Evolutionary conservation across 2,113 vertebrate genomes (phyloP), one percentile per base, ranked within the genome.

Genomic region (Peucedramus taeniatus): DNA sequence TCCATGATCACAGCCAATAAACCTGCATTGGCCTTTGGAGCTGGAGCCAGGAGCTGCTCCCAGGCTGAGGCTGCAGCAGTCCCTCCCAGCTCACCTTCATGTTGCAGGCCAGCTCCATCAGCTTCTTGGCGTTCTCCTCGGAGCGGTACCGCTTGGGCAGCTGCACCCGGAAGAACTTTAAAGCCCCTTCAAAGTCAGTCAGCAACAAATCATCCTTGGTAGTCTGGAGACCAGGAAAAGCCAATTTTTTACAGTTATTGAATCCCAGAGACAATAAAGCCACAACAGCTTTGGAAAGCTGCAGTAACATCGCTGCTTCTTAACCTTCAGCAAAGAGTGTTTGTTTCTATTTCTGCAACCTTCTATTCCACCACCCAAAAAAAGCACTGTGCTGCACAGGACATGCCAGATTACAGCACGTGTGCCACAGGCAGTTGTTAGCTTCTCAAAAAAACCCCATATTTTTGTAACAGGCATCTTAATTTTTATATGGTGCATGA

Each of bases 141-240:
- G 99, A 99, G 50, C 99, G 99, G 19, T 99, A 99, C 47, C 99
- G 98, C 97, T 99, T 99, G 50, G 99, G 99, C 95, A 99, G 99
- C 16, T 99, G 99, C 53, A 99, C 99, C 4, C 99, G 99, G 97
- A 99, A 99, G 96, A 99, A 99, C 86, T 99, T 99, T 39, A 99
- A 97, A 16, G 99, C 99, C 45, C 99, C 99, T 96, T 99, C 99
- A 13, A 99, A 99, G 97, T 99, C 99, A 9, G 99, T 98, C 94
- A 99, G 97, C 42, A 99, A 98, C 94, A 99, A 96, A 96, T 99
- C 99, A 64, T 99, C 99, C 98, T 98, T 99, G 69, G 99, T 99
- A 23, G 99, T 99, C 99, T 99, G 63, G 30, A 80, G 80, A 90
- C 4, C 47, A 86, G 76, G 56, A 42, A 72, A 53, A 68, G 60